These are phyloP conservation scores for Xiphorhynchus elegans DNA, from an alignment of 2,113 vertebrate species.

Conservation along the genomic window DNA sequence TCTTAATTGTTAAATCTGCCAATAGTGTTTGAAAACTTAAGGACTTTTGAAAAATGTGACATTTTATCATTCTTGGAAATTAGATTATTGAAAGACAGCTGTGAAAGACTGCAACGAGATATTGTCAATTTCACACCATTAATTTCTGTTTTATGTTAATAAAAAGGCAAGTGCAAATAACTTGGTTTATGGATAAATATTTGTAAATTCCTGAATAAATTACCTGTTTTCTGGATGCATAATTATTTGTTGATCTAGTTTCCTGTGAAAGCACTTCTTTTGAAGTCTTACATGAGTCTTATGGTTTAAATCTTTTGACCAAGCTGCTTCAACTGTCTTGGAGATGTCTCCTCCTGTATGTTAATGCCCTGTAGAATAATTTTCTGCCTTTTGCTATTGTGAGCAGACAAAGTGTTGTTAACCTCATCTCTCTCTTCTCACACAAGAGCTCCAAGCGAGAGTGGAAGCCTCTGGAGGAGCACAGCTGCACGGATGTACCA, in stretches of 20 bases:
- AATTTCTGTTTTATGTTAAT: background rate
- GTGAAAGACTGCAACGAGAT: background rate
- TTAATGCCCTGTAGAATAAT: background rate
- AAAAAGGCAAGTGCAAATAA: background rate
- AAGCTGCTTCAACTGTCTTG: background rate
- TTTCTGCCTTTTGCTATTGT: background rate
- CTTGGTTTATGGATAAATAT: background rate
- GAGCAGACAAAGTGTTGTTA: background rate
- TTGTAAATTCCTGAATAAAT: background rate
- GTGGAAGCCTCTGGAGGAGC: slow-evolving; percentile 96
- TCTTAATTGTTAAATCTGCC: background rate
- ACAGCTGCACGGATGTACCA: slow-evolving; percentile 95
- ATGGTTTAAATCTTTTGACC: background rate
- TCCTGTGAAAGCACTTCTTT: background rate
- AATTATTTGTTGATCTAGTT: background rate
- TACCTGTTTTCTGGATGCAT: background rate
- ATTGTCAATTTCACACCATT: background rate
- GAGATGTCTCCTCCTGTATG: background rate
- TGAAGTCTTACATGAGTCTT: background rate
- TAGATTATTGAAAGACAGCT: background rate
- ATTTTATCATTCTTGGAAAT: background rate
- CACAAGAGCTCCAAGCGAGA: slow-evolving; percentile 93
- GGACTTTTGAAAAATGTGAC: background rate
- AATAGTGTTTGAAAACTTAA: background rate
- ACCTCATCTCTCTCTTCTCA: slow-evolving; percentile 19